Evolutionary conservation across 2,113 vertebrate species (phyloP).

Genomic region (Boleophthalmus pectinirostris): DNA sequence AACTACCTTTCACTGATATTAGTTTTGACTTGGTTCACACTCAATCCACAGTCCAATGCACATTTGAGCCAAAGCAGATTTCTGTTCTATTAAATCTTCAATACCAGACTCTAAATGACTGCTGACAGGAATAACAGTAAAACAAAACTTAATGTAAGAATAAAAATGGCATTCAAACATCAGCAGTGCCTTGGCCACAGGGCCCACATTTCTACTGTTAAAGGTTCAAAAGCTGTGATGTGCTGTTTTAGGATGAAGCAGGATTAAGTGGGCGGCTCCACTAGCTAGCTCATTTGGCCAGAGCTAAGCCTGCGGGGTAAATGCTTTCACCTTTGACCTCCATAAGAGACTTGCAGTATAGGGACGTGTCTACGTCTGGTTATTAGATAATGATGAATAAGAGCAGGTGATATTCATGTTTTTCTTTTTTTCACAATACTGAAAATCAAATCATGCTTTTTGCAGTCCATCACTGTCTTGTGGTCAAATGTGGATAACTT

Average conservation of each 20-base stretch:
- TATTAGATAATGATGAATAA: too few species aligned
- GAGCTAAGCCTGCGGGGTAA: background rate
- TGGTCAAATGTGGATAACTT: too few species aligned
- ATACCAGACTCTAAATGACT: background rate
- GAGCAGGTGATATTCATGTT: too few species aligned
- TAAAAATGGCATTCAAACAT: background rate
- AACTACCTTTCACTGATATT: background rate
- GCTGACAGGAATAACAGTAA: slow-evolving; percentile 10
- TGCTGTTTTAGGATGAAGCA: slow-evolving; percentile 13
- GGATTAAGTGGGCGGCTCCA: slow-evolving; percentile 24
- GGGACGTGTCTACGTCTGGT: too few species aligned
- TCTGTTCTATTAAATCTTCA: background rate
- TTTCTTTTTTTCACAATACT: too few species aligned
- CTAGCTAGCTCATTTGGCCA: slow-evolving; percentile 1
- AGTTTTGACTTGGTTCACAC: background rate
- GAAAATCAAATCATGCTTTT: too few species aligned
- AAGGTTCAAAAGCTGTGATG: slow-evolving; percentile 1
- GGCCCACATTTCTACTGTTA: background rate
- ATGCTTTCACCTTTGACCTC: slow-evolving; percentile 30
- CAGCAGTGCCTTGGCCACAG: background rate
- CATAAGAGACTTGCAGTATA: background rate
- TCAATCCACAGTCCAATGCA: slow-evolving; percentile 1
- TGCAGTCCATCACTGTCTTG: too few species aligned
- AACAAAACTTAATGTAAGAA: background rate
- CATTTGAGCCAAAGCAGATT: background rate